Evolutionary conservation across 2,113 vertebrate genomes (phyloP).

Genomic region (Ranitomeya variabilis): DNA sequence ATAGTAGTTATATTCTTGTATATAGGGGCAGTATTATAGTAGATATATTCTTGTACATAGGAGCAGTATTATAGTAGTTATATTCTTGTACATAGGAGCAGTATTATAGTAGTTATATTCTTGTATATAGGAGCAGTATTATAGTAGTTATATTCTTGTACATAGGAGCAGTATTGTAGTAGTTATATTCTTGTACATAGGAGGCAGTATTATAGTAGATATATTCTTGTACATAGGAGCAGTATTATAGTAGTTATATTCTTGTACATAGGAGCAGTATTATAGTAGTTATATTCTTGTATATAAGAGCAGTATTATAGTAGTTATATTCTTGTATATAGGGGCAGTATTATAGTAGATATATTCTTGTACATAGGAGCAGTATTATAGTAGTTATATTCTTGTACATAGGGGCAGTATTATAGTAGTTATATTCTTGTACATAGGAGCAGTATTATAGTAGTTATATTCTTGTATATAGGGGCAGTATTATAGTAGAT

Average conservation of each 20-base stretch:
- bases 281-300: background rate
- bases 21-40: background rate
- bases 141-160: background rate
- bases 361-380: no score
- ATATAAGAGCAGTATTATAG: background rate
- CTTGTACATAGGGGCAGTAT: background rate
- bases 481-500: background rate
- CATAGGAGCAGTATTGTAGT: background rate
- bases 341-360: background rate
- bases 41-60: background rate
- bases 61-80: background rate
- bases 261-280: background rate
- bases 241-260: background rate
- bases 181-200: background rate
- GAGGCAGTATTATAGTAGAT: background rate
- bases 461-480: background rate
- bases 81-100: no score
- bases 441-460: background rate
- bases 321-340: background rate
- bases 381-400: background rate
- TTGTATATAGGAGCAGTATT: background rate
- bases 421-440: background rate
- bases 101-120: background rate
- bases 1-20: background rate
- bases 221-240: no score